Base-by-base conservation (phyloP, 1,140 invertebrate genomes). In the Aphelinus certus region DNA sequence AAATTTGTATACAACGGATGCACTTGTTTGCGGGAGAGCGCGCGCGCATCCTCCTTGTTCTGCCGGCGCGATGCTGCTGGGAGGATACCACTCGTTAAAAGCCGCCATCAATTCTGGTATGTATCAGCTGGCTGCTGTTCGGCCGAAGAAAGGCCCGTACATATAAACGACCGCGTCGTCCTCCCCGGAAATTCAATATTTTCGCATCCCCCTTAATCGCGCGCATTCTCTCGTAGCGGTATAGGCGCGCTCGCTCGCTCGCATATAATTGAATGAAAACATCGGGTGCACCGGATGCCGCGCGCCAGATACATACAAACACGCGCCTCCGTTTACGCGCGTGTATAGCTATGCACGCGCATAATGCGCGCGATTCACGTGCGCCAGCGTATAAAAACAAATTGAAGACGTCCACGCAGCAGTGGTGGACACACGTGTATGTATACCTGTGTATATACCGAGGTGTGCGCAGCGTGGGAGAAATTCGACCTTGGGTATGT, bases 111-210 rank as follows among this genome's bases (percentile, higher is more conserved):
- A 57, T 64, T 48, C n/a, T 57, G 3, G 10, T 56, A 64, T 26
- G 26, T 26, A 26, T 57, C 45, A 64, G 61, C 70, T 64, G 57
- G 2, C 26, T 26, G 26, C 26, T 26, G 26, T 26, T 26, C 26
- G 26, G 26, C 26, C 26, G 26, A 65, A 65, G 63, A 65, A 65
- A 51, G 63, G 63, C n/a, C 6, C 63, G n/a, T 26, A 26, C 26
- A 26, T 26, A 26, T 65, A 65, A 65, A 65, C 48, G 63, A 49
- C 47, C 43, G 10, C 61, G 51, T 60, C 46, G 48, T 71, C 51
- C 61, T 26, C 26, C 46, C 70, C 53, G 70, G 70, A 64, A 64
- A 56, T 64, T 71, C 61, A 57, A 71, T 64, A 49, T 71, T 71
- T 71, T 71, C 9, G 10, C 61, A 57, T 64, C 61, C 61, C 57